Conservation (phyloP, 2,888 invertebrate genomes). For the Drosophila lutescens region DNA sequence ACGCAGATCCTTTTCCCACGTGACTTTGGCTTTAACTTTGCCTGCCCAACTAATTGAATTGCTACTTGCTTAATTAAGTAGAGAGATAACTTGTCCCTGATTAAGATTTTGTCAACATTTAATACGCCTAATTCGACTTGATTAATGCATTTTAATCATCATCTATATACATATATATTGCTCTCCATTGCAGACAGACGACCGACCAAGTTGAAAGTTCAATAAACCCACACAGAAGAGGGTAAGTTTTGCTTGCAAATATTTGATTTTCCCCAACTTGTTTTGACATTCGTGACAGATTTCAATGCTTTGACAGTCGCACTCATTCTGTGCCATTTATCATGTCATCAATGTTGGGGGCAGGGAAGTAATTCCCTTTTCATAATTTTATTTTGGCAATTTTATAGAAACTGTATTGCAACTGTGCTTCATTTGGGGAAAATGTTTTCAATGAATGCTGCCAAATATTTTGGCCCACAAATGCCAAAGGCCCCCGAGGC, state of each 20-base stretch:
- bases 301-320: constrained; percentile 45
- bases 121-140: constrained; percentile 49
- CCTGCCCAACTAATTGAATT: constrained; percentile 71
- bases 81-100: constrained; percentile 53
- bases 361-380: constrained; percentile 12
- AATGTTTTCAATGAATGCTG: constrained; percentile 19
- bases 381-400: constrained; percentile 8
- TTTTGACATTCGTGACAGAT: constrained; percentile 35
- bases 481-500: constrained; percentile 13
- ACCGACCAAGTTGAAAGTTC: constrained; percentile 32
- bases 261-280: constrained; percentile 19
- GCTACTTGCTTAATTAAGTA: constrained; percentile 72
- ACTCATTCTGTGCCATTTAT: constrained; percentile 4
- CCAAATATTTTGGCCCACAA: constrained; percentile 20
- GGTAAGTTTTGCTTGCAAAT: constrained; percentile 38
- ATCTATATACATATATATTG: constrained; percentile 11
- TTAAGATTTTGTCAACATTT: constrained; percentile 51
- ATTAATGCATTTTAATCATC: constrained; percentile 52
- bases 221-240: constrained; percentile 36
- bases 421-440: constrained; percentile 8
- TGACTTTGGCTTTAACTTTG: constrained; percentile 44
- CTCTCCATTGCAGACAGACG: constrained; percentile 50
- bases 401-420: constrained; percentile 1
- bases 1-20: constrained; percentile 24
- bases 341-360: constrained; percentile 10